Conservation (phyloP, 2,888 invertebrate species). For the Cheilosia impressa region DNA sequence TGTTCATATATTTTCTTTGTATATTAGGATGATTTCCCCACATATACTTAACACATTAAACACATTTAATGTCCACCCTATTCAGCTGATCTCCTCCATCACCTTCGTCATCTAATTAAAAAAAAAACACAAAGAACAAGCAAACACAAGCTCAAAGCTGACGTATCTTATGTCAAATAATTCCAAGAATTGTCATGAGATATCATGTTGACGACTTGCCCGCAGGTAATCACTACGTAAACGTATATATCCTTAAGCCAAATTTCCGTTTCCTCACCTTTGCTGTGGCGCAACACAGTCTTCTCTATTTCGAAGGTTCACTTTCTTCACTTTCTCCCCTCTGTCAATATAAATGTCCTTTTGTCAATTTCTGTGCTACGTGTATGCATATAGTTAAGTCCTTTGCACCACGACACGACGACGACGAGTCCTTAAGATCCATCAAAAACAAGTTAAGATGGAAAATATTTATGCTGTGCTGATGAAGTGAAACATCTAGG, state of each 20-base stretch:
- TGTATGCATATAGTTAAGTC: slow-evolving; percentile 6
- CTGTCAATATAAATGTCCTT: not conserved
- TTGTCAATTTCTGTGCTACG: not conserved
- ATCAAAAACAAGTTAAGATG: slow-evolving; percentile 75
- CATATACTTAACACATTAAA: no score
- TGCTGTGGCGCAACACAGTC: not conserved
- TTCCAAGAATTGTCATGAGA: not conserved
- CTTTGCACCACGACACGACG: slow-evolving; percentile 3
- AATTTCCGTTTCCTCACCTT: slow-evolving; percentile 9
- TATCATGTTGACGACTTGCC: not conserved
- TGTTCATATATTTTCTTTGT: no score
- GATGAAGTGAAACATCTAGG: slow-evolving; percentile 73
- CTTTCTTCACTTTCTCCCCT: not conserved
- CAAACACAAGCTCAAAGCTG: not conserved
- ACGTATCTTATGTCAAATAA: slow-evolving; percentile 1
- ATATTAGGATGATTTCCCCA: no score
- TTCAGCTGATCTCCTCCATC: not conserved
- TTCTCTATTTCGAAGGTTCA: not conserved
- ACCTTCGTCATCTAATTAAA: not conserved
- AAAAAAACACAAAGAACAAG: not conserved
- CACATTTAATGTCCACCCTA: no score
- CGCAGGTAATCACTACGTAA: slow-evolving; percentile 28
- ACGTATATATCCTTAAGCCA: slow-evolving; percentile 17
- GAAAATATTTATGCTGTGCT: slow-evolving; percentile 71
- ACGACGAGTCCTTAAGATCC: slow-evolving; percentile 62